These are phyloP conservation scores for Leptinotarsa texana DNA, from an alignment of 1,140 invertebrate species.

Conservation along the genomic window DNA sequence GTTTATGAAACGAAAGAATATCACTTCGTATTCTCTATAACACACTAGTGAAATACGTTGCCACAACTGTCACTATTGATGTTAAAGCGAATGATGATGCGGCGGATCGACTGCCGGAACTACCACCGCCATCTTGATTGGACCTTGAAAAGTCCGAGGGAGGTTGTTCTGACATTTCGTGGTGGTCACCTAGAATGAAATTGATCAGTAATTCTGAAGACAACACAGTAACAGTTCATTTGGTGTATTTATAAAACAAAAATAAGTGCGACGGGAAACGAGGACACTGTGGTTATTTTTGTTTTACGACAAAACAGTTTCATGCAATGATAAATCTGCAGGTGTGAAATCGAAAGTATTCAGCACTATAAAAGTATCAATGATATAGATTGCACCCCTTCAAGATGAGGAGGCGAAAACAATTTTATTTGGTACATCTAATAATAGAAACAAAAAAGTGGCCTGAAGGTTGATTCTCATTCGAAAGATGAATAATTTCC, in stretches of 20 bases:
- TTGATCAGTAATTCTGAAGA: too few relatives aligned
- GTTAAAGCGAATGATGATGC: constrained; percentile 17
- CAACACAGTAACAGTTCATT: not conserved
- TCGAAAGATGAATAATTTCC: too few relatives aligned
- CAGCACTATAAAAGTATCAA: too few relatives aligned
- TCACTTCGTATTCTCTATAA: constrained; percentile 32
- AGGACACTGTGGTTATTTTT: constrained; percentile 2
- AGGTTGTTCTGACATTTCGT: constrained; percentile 29
- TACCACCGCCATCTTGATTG: constrained; percentile 16
- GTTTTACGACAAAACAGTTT: not conserved
- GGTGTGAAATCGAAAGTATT: not conserved
- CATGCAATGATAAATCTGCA: not conserved
- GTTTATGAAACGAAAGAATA: constrained; percentile 45
- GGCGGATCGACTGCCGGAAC: constrained; percentile 11
- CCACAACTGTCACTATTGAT: constrained; percentile 28
- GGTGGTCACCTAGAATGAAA: constrained; percentile 32
- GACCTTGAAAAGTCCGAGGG: constrained; percentile 25
- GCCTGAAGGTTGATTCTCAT: too few relatives aligned
- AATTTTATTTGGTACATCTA: too few relatives aligned
- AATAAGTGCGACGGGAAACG: constrained; percentile 9
- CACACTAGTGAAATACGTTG: constrained; percentile 30
- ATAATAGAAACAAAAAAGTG: too few relatives aligned
- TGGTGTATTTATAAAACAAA: constrained; percentile 22
- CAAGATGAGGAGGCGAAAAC: too few relatives aligned
- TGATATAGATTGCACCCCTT: too few relatives aligned